Conservation (phyloP, 1,140 invertebrate genomes). For the Bombus polaris region DNA sequence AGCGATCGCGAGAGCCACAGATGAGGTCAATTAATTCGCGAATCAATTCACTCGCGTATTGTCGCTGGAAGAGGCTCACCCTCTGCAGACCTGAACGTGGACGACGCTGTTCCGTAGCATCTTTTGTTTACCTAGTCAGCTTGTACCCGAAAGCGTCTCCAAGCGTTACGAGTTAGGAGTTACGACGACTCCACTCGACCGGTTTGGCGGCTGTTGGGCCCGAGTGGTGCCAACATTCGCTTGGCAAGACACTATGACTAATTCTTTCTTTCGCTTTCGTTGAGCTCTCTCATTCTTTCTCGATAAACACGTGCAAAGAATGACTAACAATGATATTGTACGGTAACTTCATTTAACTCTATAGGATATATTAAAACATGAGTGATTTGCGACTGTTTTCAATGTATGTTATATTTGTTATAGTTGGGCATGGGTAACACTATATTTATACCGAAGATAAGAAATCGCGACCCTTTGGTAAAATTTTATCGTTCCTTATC, state of each 20-base stretch:
- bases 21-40: not conserved
- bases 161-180: not conserved
- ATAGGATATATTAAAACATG: not conserved
- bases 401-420: not conserved
- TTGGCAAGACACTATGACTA: slow-evolving; percentile 24
- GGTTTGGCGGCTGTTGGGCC: slow-evolving; percentile 38
- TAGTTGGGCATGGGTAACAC: not conserved
- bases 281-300: too few species aligned
- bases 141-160: slow-evolving; percentile 4
- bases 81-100: not conserved
- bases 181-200: slow-evolving; percentile 45
- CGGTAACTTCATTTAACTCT: too few species aligned
- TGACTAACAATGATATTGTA: not conserved
- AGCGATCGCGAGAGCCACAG: not conserved
- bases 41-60: not conserved
- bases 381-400: not conserved
- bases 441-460: not conserved
- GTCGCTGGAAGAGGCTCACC: not conserved
- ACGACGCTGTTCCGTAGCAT: slow-evolving; percentile 26
- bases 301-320: too few species aligned
- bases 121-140: slow-evolving; percentile 66
- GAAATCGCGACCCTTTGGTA: not conserved
- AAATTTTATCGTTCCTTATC: not conserved
- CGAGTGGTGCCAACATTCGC: slow-evolving; percentile 43
- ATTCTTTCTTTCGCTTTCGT: not conserved